Conservation (phyloP, 2,888 invertebrate species). For the Yponomeuta malinellus region DNA sequence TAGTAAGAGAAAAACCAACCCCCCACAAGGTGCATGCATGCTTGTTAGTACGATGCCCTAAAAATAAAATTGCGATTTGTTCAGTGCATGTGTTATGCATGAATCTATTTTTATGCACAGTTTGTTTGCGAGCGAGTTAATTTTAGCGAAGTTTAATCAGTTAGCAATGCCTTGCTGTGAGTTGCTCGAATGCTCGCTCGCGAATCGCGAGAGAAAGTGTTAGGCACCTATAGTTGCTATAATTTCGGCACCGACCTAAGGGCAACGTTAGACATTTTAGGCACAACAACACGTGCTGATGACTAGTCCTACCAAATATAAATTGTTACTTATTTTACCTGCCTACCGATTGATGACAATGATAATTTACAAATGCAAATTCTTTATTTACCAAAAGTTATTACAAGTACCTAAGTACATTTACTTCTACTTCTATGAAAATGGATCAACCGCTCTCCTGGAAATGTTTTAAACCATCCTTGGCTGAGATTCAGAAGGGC, state of each 20-base stretch:
- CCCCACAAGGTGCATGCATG: neutral
- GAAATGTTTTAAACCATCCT: neutral
- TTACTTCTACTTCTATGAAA: too few species aligned
- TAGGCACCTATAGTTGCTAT: neutral
- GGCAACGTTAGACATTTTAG: too few species aligned
- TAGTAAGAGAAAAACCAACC: neutral
- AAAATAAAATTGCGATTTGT: conserved; percentile 6
- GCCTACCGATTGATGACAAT: too few species aligned
- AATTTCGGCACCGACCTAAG: too few species aligned
- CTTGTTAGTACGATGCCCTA: neutral
- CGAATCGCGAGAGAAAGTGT: conserved; percentile 12
- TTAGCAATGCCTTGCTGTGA: conserved; percentile 36
- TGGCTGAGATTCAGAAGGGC: neutral
- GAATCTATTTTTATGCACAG: conserved; percentile 51
- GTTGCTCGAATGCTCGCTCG: conserved; percentile 22
- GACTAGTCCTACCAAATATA: too few species aligned
- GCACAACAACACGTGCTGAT: too few species aligned
- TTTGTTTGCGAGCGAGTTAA: conserved; percentile 56
- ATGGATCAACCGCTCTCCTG: neutral
- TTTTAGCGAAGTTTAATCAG: conserved; percentile 56
- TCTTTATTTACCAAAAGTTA: too few species aligned
- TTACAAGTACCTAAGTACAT: too few species aligned
- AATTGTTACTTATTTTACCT: too few species aligned
- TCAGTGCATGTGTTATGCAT: conserved; percentile 35
- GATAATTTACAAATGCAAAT: too few species aligned